phyloP scores from a whole-genome alignment of 2,113 vertebrate species.

The Corythoichthys haematopterus region DNA sequence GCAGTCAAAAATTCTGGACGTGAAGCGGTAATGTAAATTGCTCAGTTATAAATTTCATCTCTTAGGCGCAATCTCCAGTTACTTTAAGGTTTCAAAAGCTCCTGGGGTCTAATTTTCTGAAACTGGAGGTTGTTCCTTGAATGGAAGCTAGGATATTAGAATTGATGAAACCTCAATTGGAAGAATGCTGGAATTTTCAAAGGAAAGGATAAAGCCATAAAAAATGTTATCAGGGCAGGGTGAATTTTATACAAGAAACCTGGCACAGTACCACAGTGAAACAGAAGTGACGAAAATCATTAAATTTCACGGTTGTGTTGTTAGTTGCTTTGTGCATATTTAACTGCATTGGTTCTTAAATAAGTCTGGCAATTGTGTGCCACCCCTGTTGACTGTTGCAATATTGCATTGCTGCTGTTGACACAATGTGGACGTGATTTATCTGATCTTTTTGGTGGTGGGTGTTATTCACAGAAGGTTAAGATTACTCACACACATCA shows the following conservation, averaged over 20 bases:
- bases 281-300: background rate
- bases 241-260: background rate
- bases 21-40: too few species aligned
- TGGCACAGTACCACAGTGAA: background rate
- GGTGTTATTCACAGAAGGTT: constrained; percentile 5
- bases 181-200: background rate
- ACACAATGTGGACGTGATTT: constrained; percentile 1
- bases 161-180: background rate
- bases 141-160: background rate
- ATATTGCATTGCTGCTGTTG: background rate
- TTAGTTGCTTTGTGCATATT: background rate
- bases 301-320: background rate
- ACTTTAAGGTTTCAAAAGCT: too few species aligned
- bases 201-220: background rate
- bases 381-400: background rate
- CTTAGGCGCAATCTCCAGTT: too few species aligned
- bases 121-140: background rate
- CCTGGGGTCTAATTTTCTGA: too few species aligned
- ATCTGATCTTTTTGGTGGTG: background rate
- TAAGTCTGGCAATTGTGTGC: too few species aligned
- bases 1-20: too few species aligned
- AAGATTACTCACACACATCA: constrained; percentile 1
- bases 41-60: too few species aligned
- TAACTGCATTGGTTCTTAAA: background rate
- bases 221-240: background rate